Evolutionary conservation across 1,140 invertebrate species (phyloP).

Genomic region (Sminthurides bifidus): DNA sequence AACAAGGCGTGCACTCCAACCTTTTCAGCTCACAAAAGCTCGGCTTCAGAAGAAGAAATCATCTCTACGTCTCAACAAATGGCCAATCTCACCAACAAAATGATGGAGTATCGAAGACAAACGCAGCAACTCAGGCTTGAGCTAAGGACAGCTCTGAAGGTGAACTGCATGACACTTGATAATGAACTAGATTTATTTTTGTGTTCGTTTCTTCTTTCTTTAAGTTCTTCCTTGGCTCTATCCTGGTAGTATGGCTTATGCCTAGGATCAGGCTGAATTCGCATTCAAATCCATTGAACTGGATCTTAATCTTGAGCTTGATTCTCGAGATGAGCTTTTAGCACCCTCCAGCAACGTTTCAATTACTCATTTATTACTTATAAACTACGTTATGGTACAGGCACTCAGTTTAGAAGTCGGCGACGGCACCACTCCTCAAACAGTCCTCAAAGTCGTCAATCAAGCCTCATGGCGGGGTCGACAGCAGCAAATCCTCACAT

Average conservation of each 20-base stretch:
- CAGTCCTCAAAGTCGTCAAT: neutral
- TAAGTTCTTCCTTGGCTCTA: too few relatives aligned
- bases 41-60: slow-evolving; percentile 5
- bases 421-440: slow-evolving; percentile 10
- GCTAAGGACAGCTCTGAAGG: slow-evolving; percentile 14
- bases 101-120: slow-evolving; percentile 26
- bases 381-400: slow-evolving; percentile 6
- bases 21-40: neutral
- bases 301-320: too few relatives aligned
- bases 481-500: slow-evolving; percentile 11
- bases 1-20: neutral
- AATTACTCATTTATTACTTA: neutral
- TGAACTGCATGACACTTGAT: neutral
- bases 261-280: too few relatives aligned
- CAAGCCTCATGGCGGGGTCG: slow-evolving; percentile 4
- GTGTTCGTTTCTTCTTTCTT: too few relatives aligned
- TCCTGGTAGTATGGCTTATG: too few relatives aligned
- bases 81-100: slow-evolving; percentile 15
- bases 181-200: too few relatives aligned
- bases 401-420: slow-evolving; percentile 13
- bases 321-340: too few relatives aligned
- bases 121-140: slow-evolving; percentile 23
- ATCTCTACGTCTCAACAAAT: slow-evolving; percentile 12
- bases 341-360: neutral
- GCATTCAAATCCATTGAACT: too few relatives aligned